Base-by-base conservation (phyloP, 1,140 invertebrate species). In the Myzus persicae region DNA sequence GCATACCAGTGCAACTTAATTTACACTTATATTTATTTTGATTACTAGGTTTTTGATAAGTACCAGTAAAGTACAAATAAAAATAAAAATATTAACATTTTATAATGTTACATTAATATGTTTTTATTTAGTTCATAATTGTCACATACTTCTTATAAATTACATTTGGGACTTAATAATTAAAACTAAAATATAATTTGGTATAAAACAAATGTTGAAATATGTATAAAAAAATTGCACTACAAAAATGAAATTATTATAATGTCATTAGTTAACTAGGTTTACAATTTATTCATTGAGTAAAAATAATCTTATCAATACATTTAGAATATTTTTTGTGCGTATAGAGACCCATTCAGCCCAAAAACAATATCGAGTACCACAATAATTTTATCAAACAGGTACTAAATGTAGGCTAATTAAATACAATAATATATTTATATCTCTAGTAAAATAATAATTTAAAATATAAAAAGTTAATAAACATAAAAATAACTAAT, bases 241-340 rank as follows among this genome's bases (percentile, higher is more conserved):
- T 67, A 90, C 24, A 67, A 54, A 42, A 90, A 42, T 26, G 38
- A 67, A 67, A 40, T 51, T 42, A 59, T 26, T 20, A 90, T 59
- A 90, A 90, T 90, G 4, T 90, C 24, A 90, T 90, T 67, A 42
- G 38, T 90, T 42, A 59, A 90, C 54, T 42, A 67, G 24, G 38
- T 90, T 90, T 59, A 67, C 24, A 67, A 67, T 90, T 59, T 7
- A 90, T 90, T 67, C 4, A 90, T 42, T 42, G 51, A 90, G 14
- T 90, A 90, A 46, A 59, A 59, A 90, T 67, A 42, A 90, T 90
- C 38, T 90, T 67, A 67, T 59, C 38, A 67, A 11, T 59, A 90
- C 42, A 42, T 90, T 90, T 90, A 90, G 89, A 90, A 90, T 90
- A 42, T 90, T 42, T 90, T 54, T 40, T 90, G 89, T 90, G 89